Conservation (phyloP, 2,888 invertebrate species). For the Boloria euphrosyne region DNA sequence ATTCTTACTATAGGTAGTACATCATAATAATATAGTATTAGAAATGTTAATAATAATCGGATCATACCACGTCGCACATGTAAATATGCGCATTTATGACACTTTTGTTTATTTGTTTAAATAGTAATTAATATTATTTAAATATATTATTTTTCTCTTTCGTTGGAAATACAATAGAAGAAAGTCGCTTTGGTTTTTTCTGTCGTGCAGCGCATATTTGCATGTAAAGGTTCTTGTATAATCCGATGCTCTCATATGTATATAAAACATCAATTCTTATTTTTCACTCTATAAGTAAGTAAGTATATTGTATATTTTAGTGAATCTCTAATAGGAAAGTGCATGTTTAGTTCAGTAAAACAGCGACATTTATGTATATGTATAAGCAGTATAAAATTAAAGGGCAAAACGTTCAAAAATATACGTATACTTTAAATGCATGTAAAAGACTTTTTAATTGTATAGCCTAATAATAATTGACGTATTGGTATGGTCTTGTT, state of each 20-base stretch:
- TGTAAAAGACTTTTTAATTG: conserved; percentile 50
- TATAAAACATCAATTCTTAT: conserved; percentile 3
- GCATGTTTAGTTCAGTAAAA: not conserved
- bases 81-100: not conserved
- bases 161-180: not conserved
- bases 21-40: conserved; percentile 5
- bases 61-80: conserved; percentile 1
- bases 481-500: conserved; percentile 64
- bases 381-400: conserved; percentile 34
- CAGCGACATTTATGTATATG: conserved; percentile 2
- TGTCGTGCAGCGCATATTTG: not conserved
- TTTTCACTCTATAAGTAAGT: not conserved
- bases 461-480: conserved; percentile 72
- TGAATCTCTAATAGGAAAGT: not conserved
- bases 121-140: not conserved
- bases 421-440: conserved; percentile 53
- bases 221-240: conserved; percentile 4
- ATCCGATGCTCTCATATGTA: conserved; percentile 9
- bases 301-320: conserved; percentile 1
- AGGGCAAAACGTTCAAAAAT: conserved; percentile 58
- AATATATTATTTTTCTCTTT: not conserved
- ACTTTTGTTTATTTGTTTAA: not conserved
- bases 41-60: conserved; percentile 5
- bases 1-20: conserved; percentile 15
- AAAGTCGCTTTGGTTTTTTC: not conserved